Evolutionary conservation across 1,140 invertebrate species (phyloP).

Genomic region (Drosophila ambigua): DNA sequence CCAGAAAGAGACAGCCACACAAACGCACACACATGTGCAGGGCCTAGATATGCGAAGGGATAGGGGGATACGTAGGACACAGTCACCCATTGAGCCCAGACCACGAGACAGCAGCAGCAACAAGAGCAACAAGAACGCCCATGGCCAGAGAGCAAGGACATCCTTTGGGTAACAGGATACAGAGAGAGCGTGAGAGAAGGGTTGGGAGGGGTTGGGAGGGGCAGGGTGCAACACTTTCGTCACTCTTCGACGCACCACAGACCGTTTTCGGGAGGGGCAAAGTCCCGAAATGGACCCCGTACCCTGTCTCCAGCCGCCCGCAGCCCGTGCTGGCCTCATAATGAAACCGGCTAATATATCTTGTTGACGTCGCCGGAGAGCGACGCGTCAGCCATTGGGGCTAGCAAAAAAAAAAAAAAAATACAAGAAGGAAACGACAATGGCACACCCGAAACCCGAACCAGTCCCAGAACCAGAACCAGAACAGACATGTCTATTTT

Average conservation of each 20-base stretch:
- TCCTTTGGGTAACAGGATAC: slow-evolving; percentile 10
- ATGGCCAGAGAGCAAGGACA: slow-evolving; percentile 30
- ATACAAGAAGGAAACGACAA: slow-evolving; percentile 40
- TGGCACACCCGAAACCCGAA: slow-evolving; percentile 5
- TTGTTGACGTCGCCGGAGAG: slow-evolving; percentile 57
- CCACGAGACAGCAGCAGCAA: slow-evolving; percentile 13
- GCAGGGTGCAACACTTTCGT: slow-evolving; percentile 18
- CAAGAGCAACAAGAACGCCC: slow-evolving; percentile 6
- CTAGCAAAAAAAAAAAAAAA: slow-evolving; percentile 6
- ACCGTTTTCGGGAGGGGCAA: slow-evolving; percentile 5
- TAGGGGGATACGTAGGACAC: slow-evolving; percentile 8
- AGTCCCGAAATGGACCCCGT: no score
- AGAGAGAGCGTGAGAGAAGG: not conserved
- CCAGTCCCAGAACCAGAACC: slow-evolving; percentile 31
- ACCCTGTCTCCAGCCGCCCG: not conserved
- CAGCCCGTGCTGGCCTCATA: slow-evolving; percentile 42
- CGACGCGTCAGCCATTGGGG: slow-evolving; percentile 11
- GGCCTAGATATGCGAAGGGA: slow-evolving; percentile 12
- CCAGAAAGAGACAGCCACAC: slow-evolving; percentile 10
- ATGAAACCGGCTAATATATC: slow-evolving; percentile 76
- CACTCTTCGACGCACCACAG: slow-evolving; percentile 50
- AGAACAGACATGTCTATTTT: slow-evolving; percentile 73
- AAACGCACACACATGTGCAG: slow-evolving; percentile 27
- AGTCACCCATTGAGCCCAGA: slow-evolving; percentile 22
- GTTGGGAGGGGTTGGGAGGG: not conserved